phyloP scores from a whole-genome alignment of 1,140 invertebrate genomes.

The Druon quercuslanigerum region DNA sequence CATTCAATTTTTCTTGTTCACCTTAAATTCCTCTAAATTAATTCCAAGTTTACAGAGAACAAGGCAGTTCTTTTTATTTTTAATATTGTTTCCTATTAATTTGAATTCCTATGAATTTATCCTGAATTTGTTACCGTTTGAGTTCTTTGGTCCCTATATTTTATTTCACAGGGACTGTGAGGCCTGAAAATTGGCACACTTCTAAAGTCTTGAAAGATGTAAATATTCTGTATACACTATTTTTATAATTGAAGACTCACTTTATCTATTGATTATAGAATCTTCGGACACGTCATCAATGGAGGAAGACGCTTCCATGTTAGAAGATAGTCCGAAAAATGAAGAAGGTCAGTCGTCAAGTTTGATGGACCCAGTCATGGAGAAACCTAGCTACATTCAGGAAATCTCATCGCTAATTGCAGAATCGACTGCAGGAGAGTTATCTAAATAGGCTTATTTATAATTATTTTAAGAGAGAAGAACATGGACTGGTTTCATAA shows the following conservation, averaged over 20 bases:
- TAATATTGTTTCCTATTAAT: too few species aligned
- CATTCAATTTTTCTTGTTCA: too few species aligned
- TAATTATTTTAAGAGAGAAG: not conserved
- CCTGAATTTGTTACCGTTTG: too few species aligned
- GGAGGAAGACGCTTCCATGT: slow-evolving; percentile 53
- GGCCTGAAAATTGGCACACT: too few species aligned
- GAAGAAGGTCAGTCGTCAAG: slow-evolving; percentile 36
- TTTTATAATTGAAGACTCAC: not conserved
- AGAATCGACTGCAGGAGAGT: slow-evolving; percentile 42
- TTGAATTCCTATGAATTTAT: too few species aligned
- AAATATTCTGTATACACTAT: too few species aligned
- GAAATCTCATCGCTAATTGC: slow-evolving; percentile 48
- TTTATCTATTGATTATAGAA: slow-evolving; percentile 46
- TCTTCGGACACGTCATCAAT: slow-evolving; percentile 59
- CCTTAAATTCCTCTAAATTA: too few species aligned
- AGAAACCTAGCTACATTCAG: slow-evolving; percentile 50
- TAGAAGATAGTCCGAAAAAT: slow-evolving; percentile 51
- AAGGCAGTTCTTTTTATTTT: too few species aligned
- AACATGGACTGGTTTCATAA: not conserved
- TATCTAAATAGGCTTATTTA: slow-evolving; percentile 28
- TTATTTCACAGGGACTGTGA: too few species aligned
- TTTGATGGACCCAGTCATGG: slow-evolving; percentile 42
- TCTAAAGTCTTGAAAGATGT: too few species aligned
- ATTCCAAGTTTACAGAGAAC: too few species aligned
- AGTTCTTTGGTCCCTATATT: too few species aligned